Base-by-base conservation (phyloP, 2,797 vertebrate species). In the Spondyliosoma cantharus region DNA sequence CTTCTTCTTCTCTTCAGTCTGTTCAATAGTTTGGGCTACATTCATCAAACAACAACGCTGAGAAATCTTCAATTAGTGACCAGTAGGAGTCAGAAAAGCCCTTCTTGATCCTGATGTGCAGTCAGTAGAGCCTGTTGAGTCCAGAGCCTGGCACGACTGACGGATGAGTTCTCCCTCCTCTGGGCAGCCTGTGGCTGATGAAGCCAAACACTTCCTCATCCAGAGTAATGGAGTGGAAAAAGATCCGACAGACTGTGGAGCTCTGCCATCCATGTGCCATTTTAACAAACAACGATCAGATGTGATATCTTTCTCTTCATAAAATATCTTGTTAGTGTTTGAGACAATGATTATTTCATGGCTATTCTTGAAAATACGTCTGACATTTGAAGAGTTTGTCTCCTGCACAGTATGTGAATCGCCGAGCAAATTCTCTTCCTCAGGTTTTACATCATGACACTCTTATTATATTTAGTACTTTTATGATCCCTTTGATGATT, bases 191-290 rank as follows among this genome's bases (percentile, higher is more conserved):
- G 50, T 60, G 80, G 80, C 77, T 64, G 56, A 71, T n/a, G 53
- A 70, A 76, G 66, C 52, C 63, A 61, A 81, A 86, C 80, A 65
- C 71, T 81, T 80, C 56, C 75, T 78, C 72, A 66, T 67, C 48
- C 72, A 12, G 56, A 69, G 73, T 86, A 82, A 88, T 87, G 80
- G 78, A 78, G 43, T 53, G 65, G 76, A 88, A 87, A 78, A 74
- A 24, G 25, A 79, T 77, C 65, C 52, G 81, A 82, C 54, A 29
- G 59, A 56, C 62, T 32, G 68, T 56, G 63, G 70, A 72, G 73
- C 73, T 80, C 71, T 46, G 67, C 48, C 76, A 76, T 45, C 53
- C 64, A 45, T 45, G 63, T 80, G 68, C 74, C 71, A 78, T 87
- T 37, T 87, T 74, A 87, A 74, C 81, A 76, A 57, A 32, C 59